A percentile compares a stretch with the other conserved stretches of the same genome.
phyloP scores from a whole-genome alignment of 2,888 invertebrate species.

The Ephialtes manifestator region DNA sequence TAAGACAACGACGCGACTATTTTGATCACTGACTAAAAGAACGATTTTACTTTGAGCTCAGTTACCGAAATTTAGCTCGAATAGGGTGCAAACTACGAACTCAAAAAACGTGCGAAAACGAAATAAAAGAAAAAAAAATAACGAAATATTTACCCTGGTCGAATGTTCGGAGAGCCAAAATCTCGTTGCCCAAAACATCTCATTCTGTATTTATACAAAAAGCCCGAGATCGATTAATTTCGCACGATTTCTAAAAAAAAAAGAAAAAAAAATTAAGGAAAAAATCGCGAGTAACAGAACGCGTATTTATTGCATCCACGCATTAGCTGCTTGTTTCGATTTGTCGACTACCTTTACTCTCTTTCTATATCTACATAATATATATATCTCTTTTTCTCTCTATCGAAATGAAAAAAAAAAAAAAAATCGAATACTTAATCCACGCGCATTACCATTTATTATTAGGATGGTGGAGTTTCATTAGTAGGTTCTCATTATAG shows the following conservation, averaged over 20 bases:
- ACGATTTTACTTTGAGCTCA: conserved; percentile 34
- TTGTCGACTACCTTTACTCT: conserved; percentile 58
- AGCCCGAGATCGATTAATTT: conserved; percentile 21
- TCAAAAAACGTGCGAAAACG: neutral
- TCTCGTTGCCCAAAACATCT: conserved; percentile 11
- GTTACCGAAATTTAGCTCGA: neutral
- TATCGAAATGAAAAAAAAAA: conserved; percentile 55
- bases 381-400: conserved; percentile 61
- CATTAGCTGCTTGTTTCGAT: conserved; percentile 60
- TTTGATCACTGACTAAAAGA: conserved; percentile 7
- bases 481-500: conserved; percentile 52
- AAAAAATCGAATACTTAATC: conserved; percentile 63
- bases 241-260: conserved; percentile 10
- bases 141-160: neutral
- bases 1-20: conserved; percentile 8
- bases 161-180: neutral
- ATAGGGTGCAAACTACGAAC: neutral
- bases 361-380: conserved; percentile 55
- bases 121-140: neutral
- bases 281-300: conserved; percentile 3
- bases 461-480: conserved; percentile 58
- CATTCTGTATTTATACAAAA: conserved; percentile 6
- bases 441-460: conserved; percentile 62
- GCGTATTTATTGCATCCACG: conserved; percentile 50
- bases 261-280: neutral